phyloP scores from a whole-genome alignment of 64 coral and sea anemone genomes.

The Pocillopora damicornis region DNA sequence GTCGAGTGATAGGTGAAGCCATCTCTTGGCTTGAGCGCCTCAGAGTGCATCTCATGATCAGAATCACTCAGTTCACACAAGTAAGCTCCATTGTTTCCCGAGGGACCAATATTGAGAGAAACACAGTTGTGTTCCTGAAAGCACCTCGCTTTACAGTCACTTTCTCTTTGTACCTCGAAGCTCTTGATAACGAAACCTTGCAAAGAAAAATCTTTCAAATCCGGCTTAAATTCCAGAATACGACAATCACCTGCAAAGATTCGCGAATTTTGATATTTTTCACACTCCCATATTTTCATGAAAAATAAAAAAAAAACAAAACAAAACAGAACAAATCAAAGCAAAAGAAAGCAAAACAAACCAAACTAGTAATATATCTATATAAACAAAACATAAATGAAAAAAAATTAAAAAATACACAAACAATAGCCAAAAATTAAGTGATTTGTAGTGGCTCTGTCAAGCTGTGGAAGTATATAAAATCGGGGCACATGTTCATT shows the following conservation, averaged over 20 bases:
- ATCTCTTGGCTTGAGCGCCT: not conserved
- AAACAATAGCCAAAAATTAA: too few relatives aligned
- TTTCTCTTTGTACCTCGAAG: not conserved
- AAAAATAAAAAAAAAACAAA: too few relatives aligned
- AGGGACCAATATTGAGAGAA: not conserved
- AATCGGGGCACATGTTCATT: too few relatives aligned
- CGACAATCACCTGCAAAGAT: not conserved
- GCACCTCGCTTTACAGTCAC: not conserved
- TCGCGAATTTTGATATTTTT: too few relatives aligned
- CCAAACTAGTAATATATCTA: too few relatives aligned
- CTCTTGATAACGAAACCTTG: not conserved
- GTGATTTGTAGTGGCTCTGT: too few relatives aligned
- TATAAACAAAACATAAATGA: too few relatives aligned
- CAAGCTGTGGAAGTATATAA: too few relatives aligned
- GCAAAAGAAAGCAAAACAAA: too few relatives aligned
- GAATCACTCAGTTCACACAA: not conserved
- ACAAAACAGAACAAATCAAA: too few relatives aligned
- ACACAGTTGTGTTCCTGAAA: not conserved
- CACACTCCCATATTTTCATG: not conserved
- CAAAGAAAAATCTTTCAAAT: not conserved
- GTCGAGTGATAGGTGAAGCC: not conserved
- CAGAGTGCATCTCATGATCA: not conserved
- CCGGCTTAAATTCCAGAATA: not conserved
- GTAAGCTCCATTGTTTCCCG: not conserved
- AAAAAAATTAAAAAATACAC: too few relatives aligned